Base-by-base conservation (phyloP, 2,113 vertebrate genomes). In the Microcebus lehilahytsara region DNA sequence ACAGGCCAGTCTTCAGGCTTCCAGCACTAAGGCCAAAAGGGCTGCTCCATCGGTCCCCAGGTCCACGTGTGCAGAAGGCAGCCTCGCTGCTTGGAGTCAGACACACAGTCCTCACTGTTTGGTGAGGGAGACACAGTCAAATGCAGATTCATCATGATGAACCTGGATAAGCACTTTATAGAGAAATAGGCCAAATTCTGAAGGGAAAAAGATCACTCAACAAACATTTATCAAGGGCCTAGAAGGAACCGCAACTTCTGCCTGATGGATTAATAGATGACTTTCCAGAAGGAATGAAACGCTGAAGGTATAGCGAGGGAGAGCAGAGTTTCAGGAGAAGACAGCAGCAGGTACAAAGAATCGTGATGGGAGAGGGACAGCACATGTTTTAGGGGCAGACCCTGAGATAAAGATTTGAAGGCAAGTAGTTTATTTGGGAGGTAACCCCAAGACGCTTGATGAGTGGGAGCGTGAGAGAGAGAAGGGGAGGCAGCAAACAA, bases 11-110 rank as follows among this genome's bases (percentile, higher is more conserved):
- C 9, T 84, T 14, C 11, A 53, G 11, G 74, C n/a, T 60, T 89
- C 42, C 49, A 5, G 10, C 46, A 53, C 23, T 20, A n/a, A 6
- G 78, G 30, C 74, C 16, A 5, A 56, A 19, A 77, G 8, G 40
- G 49, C 42, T 14, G 13, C 17, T 10, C 34, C 80, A 1, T 46
- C 79, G 8, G 1, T 58, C 27, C 60, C 17, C 10, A 71, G 37
- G 60, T 32, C 23, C 12, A 16, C 7, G 8, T 40, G 5, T 17
- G 11, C 17, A 6, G 74, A 72, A 46, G 34, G 9, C 72, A 40
- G 42, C 19, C 46, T 53, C 0, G 0, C 51, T 64, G 30, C n/a
- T 62, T 60, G 46, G 1, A 3, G 0, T 86, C 30, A 40, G 46
- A 67, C 16, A 40, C 4, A 2, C 12, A 20, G 37, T 46, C 81